phyloP scores from a whole-genome alignment of 2,113 vertebrate species.

The Paratilapia polleni region DNA sequence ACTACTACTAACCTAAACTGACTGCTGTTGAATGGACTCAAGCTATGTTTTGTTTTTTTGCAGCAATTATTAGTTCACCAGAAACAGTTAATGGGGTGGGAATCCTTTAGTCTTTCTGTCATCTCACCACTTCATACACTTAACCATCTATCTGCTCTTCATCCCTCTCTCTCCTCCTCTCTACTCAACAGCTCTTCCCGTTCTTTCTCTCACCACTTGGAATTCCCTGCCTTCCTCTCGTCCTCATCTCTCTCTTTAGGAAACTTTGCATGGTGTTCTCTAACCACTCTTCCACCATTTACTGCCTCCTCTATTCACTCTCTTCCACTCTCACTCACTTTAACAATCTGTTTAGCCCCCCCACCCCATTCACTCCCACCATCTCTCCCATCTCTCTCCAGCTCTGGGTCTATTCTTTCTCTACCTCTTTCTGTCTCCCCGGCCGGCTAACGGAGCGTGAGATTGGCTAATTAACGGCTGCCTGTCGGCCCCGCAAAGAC shows the following conservation, averaged over 20 bases:
- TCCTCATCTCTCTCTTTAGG: constrained; percentile 31
- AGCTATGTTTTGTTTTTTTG: neutral
- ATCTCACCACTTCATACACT: constrained; percentile 30
- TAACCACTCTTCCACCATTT: constrained; percentile 48
- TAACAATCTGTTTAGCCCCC: constrained; percentile 57
- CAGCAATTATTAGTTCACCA: neutral
- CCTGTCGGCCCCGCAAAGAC: constrained; percentile 73
- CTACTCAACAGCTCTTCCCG: constrained; percentile 8
- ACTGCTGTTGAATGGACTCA: neutral
- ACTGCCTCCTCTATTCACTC: constrained; percentile 62
- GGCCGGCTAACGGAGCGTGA: constrained; percentile 77
- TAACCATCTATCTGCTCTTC: neutral
- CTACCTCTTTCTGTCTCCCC: constrained; percentile 67
- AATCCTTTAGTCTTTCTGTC: constrained; percentile 1
- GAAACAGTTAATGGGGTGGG: constrained; percentile 27
- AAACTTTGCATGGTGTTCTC: constrained; percentile 57
- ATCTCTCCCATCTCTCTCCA: constrained; percentile 43
- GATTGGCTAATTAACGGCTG: constrained; percentile 80
- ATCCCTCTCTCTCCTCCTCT: constrained; percentile 4
- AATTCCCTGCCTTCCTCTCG: constrained; percentile 9
- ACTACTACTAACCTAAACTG: neutral
- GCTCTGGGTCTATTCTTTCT: constrained; percentile 58
- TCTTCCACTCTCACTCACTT: constrained; percentile 51
- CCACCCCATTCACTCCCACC: constrained; percentile 20
- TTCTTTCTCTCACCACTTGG: constrained; percentile 18